Evolutionary conservation across 1,140 invertebrate genomes (phyloP), one percentile per base, ranked within the genome.

Genomic region (Drosophila pseudoobscura): DNA sequence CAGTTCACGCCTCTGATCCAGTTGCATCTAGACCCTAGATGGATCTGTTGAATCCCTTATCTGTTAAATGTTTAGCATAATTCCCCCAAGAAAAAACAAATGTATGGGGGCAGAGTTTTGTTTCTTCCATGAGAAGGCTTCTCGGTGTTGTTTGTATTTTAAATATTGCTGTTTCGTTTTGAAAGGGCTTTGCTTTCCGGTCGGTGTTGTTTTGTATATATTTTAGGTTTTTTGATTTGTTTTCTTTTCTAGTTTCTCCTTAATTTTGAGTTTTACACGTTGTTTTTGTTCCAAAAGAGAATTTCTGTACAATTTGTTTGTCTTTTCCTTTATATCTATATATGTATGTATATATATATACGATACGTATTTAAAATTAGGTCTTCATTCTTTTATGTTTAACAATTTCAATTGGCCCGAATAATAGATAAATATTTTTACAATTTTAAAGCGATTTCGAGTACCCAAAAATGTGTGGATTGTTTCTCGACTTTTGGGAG

Each of bases 91-190:
- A 17, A 62, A 62, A 63, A 77, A 82, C 47, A 31, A 46, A 57
- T 0, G 43, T 17, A 11, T 8, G 11, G 22, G 11, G 2, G 6
- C 31, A 53, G 22, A 39, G 15, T 8, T 54, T 46, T 68, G 52
- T 66, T 50, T 68, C 74, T 82, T 87, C 61, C 74, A 78, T 88
- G 82, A 85, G 82, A 85, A 85, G 82, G 82, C 82, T 88, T 88
- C 78, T 85, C 83, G 83, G 83, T 85, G 74, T 85, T 82, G 63
- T 66, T 75, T 77, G 75, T 75, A 75, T 83, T 87, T 85, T 85
- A 70, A 85, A 88, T 85, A 78, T 82, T 88, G 83, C 72, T 61
- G 76, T 85, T 76, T 70, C 41, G 73, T 52, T 61, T 54, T 76
- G 62, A 75, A 75, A 68, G 84, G 76, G 58, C 47, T 50, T 63